These are phyloP conservation scores for Pantherophis alleghaniensis DNA, from an alignment of 2,797 vertebrate genomes.

Conservation along the genomic window DNA sequence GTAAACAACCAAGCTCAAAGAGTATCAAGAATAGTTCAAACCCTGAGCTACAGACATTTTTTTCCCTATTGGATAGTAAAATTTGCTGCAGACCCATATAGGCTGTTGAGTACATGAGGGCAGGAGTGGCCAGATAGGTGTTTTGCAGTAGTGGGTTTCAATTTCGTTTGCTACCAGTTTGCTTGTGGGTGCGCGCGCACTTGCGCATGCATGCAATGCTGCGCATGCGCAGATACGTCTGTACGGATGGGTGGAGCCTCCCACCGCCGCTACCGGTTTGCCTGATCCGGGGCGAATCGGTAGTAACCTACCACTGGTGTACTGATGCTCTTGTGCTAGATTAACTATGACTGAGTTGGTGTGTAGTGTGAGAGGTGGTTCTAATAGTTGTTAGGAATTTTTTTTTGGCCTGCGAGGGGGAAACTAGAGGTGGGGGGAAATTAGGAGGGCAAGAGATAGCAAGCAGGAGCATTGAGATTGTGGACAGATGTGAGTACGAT, in stretches of 20 bases:
- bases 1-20: neutral
- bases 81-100: neutral
- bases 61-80: neutral
- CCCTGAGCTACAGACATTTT: neutral
- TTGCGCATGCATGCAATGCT: too few relatives aligned
- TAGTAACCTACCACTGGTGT: neutral
- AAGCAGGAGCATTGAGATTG: neutral
- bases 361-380: neutral
- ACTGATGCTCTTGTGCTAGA: neutral
- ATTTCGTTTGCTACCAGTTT: too few relatives aligned
- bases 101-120: neutral
- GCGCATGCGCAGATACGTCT: too few relatives aligned
- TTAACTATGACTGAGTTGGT: neutral
- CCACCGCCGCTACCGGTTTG: too few relatives aligned
- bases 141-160: too few relatives aligned
- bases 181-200: accelerated
- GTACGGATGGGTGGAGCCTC: too few relatives aligned
- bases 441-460: neutral
- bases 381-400: neutral
- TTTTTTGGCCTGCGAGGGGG: neutral
- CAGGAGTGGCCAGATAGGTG: neutral
- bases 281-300: too few relatives aligned
- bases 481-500: neutral
- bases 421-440: neutral
- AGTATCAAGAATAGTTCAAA: neutral